Evolutionary conservation across 2,888 invertebrate genomes (phyloP).

Genomic region (Digitonthophagus gazella): DNA sequence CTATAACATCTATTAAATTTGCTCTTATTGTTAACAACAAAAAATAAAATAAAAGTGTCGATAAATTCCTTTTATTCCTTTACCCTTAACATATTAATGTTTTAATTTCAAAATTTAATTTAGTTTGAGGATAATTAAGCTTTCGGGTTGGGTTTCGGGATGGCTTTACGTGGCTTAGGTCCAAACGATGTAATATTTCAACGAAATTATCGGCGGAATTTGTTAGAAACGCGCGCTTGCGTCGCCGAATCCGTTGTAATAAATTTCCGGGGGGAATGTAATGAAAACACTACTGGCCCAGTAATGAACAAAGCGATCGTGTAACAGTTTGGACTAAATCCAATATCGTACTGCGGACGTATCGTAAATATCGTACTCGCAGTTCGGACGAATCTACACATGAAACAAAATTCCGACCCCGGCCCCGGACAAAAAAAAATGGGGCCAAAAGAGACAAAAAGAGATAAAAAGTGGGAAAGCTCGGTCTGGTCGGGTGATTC

Average conservation of each 20-base stretch:
- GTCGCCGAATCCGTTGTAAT: not conserved
- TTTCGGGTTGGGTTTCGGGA: not conserved
- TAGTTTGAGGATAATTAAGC: not conserved
- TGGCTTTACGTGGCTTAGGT: not conserved
- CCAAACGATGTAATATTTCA: conserved; percentile 17
- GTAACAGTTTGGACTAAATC: conserved; percentile 10
- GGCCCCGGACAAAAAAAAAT: not conserved
- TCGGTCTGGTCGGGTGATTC: not conserved
- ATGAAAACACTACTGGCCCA: conserved; percentile 16
- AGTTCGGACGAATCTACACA: too few species aligned
- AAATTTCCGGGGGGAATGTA: conserved; percentile 11
- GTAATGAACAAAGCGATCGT: conserved; percentile 11
- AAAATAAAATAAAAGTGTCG: too few species aligned
- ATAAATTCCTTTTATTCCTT: too few species aligned
- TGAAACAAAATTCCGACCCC: too few species aligned
- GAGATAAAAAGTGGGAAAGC: too few species aligned
- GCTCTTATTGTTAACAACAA: too few species aligned
- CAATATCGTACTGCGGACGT: conserved; percentile 3
- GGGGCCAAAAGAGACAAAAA: not conserved
- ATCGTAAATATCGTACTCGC: conserved; percentile 10
- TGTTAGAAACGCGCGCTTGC: not conserved
- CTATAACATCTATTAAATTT: too few species aligned
- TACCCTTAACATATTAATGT: too few species aligned
- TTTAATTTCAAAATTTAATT: conserved; percentile 6
- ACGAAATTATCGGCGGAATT: conserved; percentile 8